A percentile compares a stretch with the other conserved stretches of the same genome.
phyloP scores from a whole-genome alignment of 2,888 invertebrate species.

The Steinernema hermaphroditum region DNA sequence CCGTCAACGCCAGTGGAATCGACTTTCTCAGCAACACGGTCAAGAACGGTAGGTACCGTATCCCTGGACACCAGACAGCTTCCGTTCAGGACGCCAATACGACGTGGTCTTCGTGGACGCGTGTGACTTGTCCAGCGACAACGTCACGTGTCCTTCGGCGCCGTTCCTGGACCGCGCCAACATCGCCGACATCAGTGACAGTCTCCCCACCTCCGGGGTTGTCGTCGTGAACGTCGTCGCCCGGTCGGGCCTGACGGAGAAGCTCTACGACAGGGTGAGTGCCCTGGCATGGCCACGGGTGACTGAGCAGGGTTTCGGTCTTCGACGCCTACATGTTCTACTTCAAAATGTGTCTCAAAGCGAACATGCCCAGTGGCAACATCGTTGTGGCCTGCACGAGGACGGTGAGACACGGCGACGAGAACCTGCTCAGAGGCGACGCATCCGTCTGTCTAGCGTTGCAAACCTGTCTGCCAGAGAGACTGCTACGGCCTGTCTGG shows the following conservation, averaged over 20 bases:
- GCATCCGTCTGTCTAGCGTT: too few species aligned
- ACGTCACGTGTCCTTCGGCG: constrained; percentile 53
- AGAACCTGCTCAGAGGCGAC: background rate
- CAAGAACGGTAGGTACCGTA: constrained; percentile 29
- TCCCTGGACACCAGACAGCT: too few species aligned
- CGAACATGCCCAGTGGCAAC: constrained; percentile 7
- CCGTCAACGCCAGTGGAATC: constrained; percentile 53
- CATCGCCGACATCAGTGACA: constrained; percentile 37
- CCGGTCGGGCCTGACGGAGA: background rate
- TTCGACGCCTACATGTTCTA: background rate
- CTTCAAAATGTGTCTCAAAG: constrained; percentile 4
- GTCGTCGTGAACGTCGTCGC: constrained; percentile 22
- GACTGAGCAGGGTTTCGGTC: background rate
- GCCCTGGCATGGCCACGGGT: background rate
- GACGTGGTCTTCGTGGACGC: constrained; percentile 60
- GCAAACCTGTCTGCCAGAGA: too few species aligned
- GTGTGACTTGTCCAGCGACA: constrained; percentile 46
- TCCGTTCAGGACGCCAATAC: constrained; percentile 36
- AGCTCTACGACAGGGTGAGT: background rate
- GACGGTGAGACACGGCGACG: background rate
- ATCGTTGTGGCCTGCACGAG: constrained; percentile 11
- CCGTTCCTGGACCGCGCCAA: constrained; percentile 41
- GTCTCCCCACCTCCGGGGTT: background rate
- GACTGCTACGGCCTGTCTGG: too few species aligned
- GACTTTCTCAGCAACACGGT: constrained; percentile 45